Conservation (phyloP, 2,797 vertebrate genomes). For the Rhadinocentrus ornatus region DNA sequence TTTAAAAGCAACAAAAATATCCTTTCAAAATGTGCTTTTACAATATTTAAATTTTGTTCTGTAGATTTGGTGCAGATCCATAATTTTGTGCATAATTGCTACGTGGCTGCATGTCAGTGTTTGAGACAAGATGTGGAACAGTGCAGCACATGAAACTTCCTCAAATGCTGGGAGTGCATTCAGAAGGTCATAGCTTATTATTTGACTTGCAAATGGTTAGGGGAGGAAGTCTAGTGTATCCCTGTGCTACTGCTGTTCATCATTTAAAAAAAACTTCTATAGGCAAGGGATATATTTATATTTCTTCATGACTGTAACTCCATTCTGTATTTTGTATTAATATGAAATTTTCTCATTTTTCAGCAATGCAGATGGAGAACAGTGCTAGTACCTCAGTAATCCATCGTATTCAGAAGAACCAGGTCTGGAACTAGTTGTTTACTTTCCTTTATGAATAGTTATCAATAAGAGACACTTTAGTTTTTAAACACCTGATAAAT, state of each 20-base stretch:
- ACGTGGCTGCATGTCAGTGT: not conserved
- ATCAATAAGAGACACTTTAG: not conserved
- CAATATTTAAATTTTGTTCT: not conserved
- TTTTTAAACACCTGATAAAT: constrained; percentile 5
- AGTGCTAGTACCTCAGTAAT: constrained; percentile 56
- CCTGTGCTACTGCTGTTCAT: not conserved
- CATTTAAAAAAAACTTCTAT: not conserved
- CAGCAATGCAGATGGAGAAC: constrained; percentile 71
- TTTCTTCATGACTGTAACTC: too few relatives aligned
- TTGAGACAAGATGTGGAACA: constrained; percentile 7
- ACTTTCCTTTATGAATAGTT: constrained; percentile 4
- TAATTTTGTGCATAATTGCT: not conserved
- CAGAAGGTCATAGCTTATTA: not conserved
- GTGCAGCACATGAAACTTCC: constrained; percentile 16
- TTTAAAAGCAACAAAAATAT: too few relatives aligned
- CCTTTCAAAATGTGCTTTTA: not conserved
- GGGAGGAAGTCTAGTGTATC: constrained; percentile 1
- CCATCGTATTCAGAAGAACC: constrained; percentile 77
- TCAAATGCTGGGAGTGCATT: constrained; percentile 1
- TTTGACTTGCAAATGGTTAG: constrained; percentile 64
- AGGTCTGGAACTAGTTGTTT: constrained; percentile 60
- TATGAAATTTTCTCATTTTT: not conserved
- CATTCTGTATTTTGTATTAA: too few relatives aligned
- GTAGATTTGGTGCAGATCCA: not conserved
- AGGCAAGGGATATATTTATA: too few relatives aligned